These are phyloP conservation scores for Drosophila vallismaia DNA, from an alignment of 2,888 invertebrate species.

Conservation along the genomic window DNA sequence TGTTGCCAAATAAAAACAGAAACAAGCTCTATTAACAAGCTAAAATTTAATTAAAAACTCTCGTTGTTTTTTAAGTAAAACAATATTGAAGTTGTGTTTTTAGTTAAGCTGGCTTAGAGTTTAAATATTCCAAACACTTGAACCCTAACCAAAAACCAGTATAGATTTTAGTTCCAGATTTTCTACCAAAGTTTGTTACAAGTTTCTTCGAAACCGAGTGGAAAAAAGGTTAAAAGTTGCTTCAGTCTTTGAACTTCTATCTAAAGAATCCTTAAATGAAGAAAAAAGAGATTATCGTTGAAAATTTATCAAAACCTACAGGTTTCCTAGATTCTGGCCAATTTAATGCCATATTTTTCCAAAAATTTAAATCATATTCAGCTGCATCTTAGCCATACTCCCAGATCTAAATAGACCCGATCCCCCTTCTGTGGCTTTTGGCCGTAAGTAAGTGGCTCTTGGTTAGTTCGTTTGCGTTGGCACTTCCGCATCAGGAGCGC, in stretches of 20 bases:
- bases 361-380: background rate
- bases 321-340: background rate
- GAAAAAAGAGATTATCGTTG: background rate
- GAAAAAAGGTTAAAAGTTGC: background rate
- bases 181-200: background rate
- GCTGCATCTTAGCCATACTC: constrained; percentile 10
- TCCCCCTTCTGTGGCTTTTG: constrained; percentile 61
- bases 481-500: constrained; percentile 47
- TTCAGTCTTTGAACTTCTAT: no score
- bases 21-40: background rate
- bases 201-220: background rate
- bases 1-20: background rate
- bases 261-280: background rate
- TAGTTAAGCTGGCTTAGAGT: background rate
- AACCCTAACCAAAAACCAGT: background rate
- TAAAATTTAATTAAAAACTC: background rate
- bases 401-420: constrained; percentile 1
- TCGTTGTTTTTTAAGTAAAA: background rate
- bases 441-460: constrained; percentile 78
- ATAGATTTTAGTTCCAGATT: no score
- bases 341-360: no score
- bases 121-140: background rate
- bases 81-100: background rate
- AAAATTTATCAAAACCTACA: background rate
- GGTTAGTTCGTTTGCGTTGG: constrained; percentile 71